A percentile compares a stretch with the other conserved stretches of the same genome.
Evolutionary conservation across 2,797 vertebrate genomes (phyloP).

Genomic region (Clangula hyemalis): DNA sequence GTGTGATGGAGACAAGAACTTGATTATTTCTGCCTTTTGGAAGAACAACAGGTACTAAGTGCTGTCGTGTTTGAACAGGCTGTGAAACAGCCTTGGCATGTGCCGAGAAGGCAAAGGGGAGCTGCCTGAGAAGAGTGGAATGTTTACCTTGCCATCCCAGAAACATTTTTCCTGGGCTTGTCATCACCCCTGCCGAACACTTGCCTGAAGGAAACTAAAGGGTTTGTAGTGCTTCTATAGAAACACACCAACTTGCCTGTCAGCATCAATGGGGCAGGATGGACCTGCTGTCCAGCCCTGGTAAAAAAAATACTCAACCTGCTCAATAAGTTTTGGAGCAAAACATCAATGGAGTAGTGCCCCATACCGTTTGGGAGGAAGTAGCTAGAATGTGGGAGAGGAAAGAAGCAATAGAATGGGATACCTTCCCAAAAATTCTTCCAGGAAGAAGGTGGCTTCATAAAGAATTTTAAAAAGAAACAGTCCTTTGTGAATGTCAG

Average conservation of each 20-base stretch:
- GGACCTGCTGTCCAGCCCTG: neutral
- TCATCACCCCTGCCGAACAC: slow-evolving; percentile 29
- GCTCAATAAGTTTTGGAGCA: neutral
- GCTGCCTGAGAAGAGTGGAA: neutral
- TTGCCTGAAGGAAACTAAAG: slow-evolving; percentile 21
- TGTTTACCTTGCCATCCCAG: slow-evolving; percentile 47
- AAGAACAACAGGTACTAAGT: neutral
- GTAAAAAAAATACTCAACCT: neutral
- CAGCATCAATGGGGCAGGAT: neutral
- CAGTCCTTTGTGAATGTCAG: neutral
- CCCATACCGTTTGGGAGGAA: neutral
- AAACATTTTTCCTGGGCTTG: slow-evolving; percentile 26
- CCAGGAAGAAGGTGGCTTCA: neutral
- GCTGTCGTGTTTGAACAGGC: slow-evolving; percentile 4
- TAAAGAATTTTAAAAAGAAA: neutral
- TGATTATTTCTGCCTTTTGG: slow-evolving; percentile 1
- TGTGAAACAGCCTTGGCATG: slow-evolving; percentile 17
- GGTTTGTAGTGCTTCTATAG: slow-evolving; percentile 7
- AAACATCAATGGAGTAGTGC: neutral
- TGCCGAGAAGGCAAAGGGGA: slow-evolving; percentile 3
- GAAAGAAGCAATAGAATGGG: neutral
- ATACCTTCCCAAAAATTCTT: neutral
- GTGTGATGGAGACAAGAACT: neutral
- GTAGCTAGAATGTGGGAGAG: neutral
- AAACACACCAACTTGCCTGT: neutral